These are phyloP conservation scores for Mobula birostris DNA, from an alignment of 2,113 vertebrate genomes.

Conservation along the genomic window DNA sequence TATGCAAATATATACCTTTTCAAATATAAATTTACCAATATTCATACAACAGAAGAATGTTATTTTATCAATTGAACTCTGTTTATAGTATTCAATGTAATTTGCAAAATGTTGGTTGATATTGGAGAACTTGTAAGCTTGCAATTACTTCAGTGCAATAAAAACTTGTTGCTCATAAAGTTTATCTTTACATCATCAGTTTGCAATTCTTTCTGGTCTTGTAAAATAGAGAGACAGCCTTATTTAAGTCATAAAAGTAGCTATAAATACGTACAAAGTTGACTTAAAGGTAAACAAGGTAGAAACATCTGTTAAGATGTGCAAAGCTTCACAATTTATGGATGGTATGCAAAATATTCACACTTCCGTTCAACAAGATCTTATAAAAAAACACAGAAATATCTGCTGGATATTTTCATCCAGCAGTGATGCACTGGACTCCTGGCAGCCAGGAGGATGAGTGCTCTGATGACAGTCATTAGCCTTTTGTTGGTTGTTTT, in stretches of 20 bases:
- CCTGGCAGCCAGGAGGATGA: not conserved
- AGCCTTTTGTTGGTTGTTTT: too few species aligned
- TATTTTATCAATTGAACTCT: not conserved
- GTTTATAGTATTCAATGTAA: not conserved
- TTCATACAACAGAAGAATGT: not conserved
- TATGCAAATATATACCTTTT: not conserved
- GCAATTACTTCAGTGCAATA: not conserved
- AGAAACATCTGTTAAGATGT: not conserved
- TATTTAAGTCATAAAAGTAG: not conserved
- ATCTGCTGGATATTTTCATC: too few species aligned
- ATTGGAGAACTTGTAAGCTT: not conserved
- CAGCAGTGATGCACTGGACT: not conserved
- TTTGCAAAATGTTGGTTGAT: not conserved
- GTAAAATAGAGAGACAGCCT: not conserved
- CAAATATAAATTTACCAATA: not conserved
- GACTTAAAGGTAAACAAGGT: not conserved
- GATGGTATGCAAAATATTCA: not conserved
- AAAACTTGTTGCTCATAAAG: not conserved
- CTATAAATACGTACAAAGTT: not conserved
- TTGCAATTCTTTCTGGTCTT: not conserved
- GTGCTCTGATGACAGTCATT: not conserved
- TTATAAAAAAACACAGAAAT: not conserved
- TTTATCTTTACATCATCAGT: not conserved
- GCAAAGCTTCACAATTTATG: not conserved
- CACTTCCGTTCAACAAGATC: not conserved